Base-by-base conservation (phyloP, 2,797 vertebrate genomes). In the Phrynocephalus vlangalii region DNA sequence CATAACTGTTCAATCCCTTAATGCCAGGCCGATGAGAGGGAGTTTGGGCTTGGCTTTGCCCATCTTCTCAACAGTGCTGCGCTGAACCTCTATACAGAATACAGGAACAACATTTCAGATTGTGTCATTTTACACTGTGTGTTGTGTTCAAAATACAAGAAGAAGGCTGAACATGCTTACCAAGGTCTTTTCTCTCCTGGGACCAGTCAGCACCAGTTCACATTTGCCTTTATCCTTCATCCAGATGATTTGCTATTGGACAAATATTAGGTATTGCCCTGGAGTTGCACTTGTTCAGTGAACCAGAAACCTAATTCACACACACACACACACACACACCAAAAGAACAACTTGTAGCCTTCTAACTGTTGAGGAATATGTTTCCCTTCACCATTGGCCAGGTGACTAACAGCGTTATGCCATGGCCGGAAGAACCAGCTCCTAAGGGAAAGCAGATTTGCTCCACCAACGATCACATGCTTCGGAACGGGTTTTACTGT, bases 151-250 rank as follows among this genome's bases (percentile, higher is more conserved):
- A 66, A 68, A 28, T 85, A 91, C 92, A 94, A 85, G 75, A 77
- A 83, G 91, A 77, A 87, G 84, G 81, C 88, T 85, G 84, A 82
- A 71, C 92, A 92, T 94, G 92, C 38, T 73, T 72, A 88, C 91
- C 86, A 92, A 92, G 94, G 92, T 92, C 88, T 93, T 81, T 85
- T 48, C 79, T 22, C 78, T 85, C 70, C 71, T 83, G 71, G 75
- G 67, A 33, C 33, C 66, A 78, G 67, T 83, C 24, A 70, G 6
- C 1, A 67, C 38, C 30, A 82, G 38, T 50, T 87, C 22, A 87
- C 68, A 67, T 85, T 33, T 79, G n/a, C 30, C 52, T 38, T 83
- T 78, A 50, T 86, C 70, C 24, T 63, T 24, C 52, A 81, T 66
- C 20, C 28, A 67, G 28, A 81, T 75, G 38, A 66, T 82, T 50